These are phyloP conservation scores for Pangasius sanitwongsei DNA, from an alignment of 2,797 vertebrate species.

Conservation along the genomic window DNA sequence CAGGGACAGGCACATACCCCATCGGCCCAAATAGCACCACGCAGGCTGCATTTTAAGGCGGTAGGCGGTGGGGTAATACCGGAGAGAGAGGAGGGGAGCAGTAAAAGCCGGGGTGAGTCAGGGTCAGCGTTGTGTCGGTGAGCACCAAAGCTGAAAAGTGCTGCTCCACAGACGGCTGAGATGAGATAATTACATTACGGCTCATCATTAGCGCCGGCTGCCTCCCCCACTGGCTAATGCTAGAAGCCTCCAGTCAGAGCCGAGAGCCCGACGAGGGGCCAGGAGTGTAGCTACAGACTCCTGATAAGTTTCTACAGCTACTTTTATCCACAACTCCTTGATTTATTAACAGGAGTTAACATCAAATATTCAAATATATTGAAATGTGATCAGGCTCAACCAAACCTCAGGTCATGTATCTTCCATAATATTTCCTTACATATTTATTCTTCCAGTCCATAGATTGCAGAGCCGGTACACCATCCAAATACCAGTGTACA, in stretches of 20 bases:
- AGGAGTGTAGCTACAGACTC: background rate
- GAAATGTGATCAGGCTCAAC: background rate
- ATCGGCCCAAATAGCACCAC: constrained; percentile 26
- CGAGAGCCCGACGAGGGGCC: constrained; percentile 32
- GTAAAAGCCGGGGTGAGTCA: constrained; percentile 59
- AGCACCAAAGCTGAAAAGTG: constrained; percentile 58
- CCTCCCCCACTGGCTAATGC: constrained; percentile 67
- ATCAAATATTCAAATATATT: constrained; percentile 19
- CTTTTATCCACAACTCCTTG: background rate
- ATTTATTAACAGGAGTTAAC: constrained; percentile 13
- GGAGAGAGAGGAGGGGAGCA: constrained; percentile 50
- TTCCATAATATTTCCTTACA: constrained; percentile 11
- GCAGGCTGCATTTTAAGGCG: constrained; percentile 41
- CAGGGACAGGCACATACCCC: constrained; percentile 37
- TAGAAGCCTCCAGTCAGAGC: constrained; percentile 34
- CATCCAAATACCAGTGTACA: constrained; percentile 30
- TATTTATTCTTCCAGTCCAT: constrained; percentile 18
- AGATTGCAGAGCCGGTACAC: background rate
- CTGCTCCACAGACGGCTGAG: constrained; percentile 64
- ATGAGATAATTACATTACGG: constrained; percentile 77
- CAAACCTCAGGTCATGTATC: constrained; percentile 4
- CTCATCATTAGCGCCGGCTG: constrained; percentile 75
- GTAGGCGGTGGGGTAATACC: constrained; percentile 54
- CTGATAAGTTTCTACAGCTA: background rate
- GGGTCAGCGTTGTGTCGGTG: constrained; percentile 57